These are phyloP conservation scores for Cairina moschata DNA, from an alignment of 2,113 vertebrate species.

Conservation along the genomic window DNA sequence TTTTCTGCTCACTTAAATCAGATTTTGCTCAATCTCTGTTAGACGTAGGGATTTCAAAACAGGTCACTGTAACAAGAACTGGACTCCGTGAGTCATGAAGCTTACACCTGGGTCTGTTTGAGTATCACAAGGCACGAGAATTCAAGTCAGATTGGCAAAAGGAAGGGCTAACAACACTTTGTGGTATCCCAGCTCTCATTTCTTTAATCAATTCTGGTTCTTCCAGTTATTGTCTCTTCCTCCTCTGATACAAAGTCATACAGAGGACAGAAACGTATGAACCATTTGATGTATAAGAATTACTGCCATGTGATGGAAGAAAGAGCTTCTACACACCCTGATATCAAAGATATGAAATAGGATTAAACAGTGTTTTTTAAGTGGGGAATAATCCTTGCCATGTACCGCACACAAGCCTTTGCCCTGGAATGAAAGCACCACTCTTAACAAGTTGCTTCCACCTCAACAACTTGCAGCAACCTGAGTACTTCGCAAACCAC, in stretches of 20 bases:
- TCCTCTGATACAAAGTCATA: background rate
- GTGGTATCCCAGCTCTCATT: background rate
- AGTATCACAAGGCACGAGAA: background rate
- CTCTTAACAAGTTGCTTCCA: background rate
- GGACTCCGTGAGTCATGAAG: background rate
- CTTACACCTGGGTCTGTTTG: background rate
- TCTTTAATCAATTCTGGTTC: background rate
- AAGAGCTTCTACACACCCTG: background rate
- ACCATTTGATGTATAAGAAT: background rate
- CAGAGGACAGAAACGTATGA: background rate
- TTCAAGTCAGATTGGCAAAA: background rate
- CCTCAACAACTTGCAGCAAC: background rate
- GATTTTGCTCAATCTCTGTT: background rate
- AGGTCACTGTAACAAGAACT: background rate
- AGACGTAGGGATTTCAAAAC: background rate
- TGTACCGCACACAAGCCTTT: too few species aligned
- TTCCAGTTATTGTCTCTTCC: background rate
- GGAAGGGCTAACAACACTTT: slow-evolving; percentile 8
- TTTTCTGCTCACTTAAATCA: background rate
- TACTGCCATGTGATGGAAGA: background rate
- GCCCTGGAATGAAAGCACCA: background rate
- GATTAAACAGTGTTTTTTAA: background rate
- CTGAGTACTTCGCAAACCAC: background rate
- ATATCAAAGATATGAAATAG: background rate
- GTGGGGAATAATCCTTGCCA: background rate